These are phyloP conservation scores for Diaperis boleti DNA, from an alignment of 2,888 invertebrate species.

Conservation along the genomic window DNA sequence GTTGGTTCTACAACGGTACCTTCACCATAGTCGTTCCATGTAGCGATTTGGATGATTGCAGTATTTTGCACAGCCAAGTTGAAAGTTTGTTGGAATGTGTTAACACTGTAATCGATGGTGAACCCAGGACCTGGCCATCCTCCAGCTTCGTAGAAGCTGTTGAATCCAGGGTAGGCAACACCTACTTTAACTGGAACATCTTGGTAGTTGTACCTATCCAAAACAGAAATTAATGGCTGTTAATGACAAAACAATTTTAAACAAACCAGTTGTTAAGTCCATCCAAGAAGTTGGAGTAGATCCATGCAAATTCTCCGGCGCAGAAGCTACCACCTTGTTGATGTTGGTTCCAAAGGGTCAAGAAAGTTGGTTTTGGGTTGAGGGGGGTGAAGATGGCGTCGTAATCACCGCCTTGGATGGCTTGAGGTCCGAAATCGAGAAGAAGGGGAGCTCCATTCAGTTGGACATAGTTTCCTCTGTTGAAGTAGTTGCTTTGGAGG, in stretches of 20 bases:
- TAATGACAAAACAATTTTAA: too few species aligned
- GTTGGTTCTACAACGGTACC: too few species aligned
- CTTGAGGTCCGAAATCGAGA: conserved; percentile 32
- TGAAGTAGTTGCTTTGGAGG: conserved; percentile 31
- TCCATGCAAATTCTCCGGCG: conserved; percentile 18
- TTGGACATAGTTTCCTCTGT: conserved; percentile 18
- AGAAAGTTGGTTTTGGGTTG: conserved; percentile 32
- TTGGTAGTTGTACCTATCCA: conserved; percentile 2
- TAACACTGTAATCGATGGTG: too few species aligned
- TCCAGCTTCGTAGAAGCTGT: too few species aligned
- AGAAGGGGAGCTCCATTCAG: conserved; percentile 25
- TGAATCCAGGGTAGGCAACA: conserved; percentile 29
- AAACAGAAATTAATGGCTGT: background rate
- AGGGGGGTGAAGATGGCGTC: conserved; percentile 12
- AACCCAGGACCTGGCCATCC: too few species aligned
- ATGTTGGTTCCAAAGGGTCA: conserved; percentile 33
- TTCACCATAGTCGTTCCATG: too few species aligned
- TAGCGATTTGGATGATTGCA: too few species aligned
- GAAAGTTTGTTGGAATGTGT: too few species aligned
- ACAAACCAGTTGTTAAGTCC: conserved; percentile 24
- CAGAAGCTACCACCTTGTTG: conserved; percentile 22
- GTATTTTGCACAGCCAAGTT: too few species aligned
- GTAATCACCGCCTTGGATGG: conserved; percentile 7
- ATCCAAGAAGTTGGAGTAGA: conserved; percentile 17
- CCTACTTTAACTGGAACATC: conserved; percentile 28